Evolutionary conservation across 2,888 invertebrate species (phyloP).

Genomic region (Chalcosyrphus nemorum): DNA sequence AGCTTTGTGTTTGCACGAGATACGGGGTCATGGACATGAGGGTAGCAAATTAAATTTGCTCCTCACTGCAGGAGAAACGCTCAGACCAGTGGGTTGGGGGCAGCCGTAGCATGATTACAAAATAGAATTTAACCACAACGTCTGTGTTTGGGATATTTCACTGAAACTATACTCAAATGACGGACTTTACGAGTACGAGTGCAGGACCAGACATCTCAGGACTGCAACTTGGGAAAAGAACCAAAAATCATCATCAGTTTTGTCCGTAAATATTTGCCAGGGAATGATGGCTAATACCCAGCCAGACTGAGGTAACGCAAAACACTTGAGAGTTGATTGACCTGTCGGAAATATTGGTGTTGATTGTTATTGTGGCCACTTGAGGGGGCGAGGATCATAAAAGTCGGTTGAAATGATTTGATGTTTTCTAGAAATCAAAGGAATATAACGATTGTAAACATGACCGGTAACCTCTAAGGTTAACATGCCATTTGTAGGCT

Average conservation of each 20-base stretch:
- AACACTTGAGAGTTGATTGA: not conserved
- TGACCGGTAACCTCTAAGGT: no score
- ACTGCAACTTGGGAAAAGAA: not conserved
- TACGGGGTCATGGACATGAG: conserved; percentile 47
- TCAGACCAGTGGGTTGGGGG: not conserved
- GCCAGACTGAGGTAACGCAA: not conserved
- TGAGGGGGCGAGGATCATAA: no score
- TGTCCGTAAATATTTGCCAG: not conserved
- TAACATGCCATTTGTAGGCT: no score
- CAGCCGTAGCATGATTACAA: conserved; percentile 52
- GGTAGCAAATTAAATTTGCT: conserved; percentile 65
- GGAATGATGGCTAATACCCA: not conserved
- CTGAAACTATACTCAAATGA: conserved; percentile 10
- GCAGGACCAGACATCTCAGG: no score
- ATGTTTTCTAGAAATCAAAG: no score
- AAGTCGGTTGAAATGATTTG: no score
- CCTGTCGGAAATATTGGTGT: not conserved
- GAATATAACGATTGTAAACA: no score
- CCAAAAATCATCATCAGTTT: not conserved
- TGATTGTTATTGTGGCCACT: not conserved
- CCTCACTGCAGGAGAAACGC: conserved; percentile 45
- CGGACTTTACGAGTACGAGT: not conserved
- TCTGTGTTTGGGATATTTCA: conserved; percentile 55
- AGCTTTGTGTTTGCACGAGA: not conserved
- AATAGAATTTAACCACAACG: conserved; percentile 61